Evolutionary conservation across 1,140 invertebrate species (phyloP).

Genomic region (Probaryconus sp.): DNA sequence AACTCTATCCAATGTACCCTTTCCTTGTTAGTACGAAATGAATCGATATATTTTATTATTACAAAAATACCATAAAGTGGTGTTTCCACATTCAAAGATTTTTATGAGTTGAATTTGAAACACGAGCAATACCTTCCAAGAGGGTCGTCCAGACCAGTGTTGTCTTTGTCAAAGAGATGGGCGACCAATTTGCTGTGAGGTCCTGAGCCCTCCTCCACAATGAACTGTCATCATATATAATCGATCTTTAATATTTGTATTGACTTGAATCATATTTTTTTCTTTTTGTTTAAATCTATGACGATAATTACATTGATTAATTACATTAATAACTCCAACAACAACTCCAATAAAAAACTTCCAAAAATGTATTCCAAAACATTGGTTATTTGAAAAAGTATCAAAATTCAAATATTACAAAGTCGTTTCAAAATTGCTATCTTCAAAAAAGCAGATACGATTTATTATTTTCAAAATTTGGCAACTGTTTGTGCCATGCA

Average conservation of each 20-base stretch:
- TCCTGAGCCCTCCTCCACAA: slow-evolving; percentile 74
- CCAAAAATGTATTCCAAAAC: too few relatives aligned
- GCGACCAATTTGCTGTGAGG: slow-evolving; percentile 69
- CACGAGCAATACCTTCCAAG: slow-evolving; percentile 85
- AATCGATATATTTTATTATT: too few relatives aligned
- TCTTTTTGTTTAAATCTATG: not conserved
- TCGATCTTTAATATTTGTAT: slow-evolving; percentile 65
- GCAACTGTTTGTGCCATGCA: slow-evolving; percentile 24
- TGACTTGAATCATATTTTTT: slow-evolving; percentile 1
- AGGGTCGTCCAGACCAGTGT: slow-evolving; percentile 85
- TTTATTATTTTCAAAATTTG: not conserved
- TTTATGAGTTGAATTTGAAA: slow-evolving; percentile 18
- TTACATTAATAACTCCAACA: too few relatives aligned
- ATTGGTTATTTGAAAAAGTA: too few relatives aligned
- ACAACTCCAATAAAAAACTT: too few relatives aligned
- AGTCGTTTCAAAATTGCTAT: too few relatives aligned
- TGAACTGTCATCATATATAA: slow-evolving; percentile 76
- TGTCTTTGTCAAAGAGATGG: slow-evolving; percentile 88
- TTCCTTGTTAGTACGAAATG: too few relatives aligned
- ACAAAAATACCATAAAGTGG: too few relatives aligned
- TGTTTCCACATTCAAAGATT: slow-evolving; percentile 43
- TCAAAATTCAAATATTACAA: too few relatives aligned
- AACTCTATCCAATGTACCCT: too few relatives aligned
- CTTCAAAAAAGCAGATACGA: too few relatives aligned
- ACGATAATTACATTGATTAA: too few relatives aligned